phyloP scores from a whole-genome alignment of 2,113 vertebrate genomes.

The Caracal caracal region DNA sequence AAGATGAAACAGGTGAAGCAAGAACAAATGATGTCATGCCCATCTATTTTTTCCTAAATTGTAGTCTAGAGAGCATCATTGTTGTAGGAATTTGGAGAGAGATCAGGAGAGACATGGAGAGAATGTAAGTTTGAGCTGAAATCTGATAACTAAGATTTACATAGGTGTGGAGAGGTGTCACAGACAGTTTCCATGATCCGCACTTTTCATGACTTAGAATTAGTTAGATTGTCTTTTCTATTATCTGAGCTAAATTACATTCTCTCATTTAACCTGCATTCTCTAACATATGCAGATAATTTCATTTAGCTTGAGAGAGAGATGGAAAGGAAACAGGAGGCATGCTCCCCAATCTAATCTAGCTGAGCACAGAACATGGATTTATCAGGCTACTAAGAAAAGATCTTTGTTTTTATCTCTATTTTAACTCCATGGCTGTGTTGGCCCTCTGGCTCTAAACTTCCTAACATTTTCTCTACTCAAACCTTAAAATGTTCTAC shows the following conservation, averaged over 20 bases:
- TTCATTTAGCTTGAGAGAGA: neutral
- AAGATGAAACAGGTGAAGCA: neutral
- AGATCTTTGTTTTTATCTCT: neutral
- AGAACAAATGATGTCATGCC: neutral
- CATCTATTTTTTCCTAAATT: neutral
- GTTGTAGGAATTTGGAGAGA: neutral
- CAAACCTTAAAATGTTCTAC: neutral
- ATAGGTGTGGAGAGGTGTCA: neutral
- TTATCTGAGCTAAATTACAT: neutral
- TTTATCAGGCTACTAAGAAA: neutral
- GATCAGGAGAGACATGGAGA: neutral
- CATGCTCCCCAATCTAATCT: neutral
- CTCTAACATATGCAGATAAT: neutral
- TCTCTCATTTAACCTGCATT: neutral
- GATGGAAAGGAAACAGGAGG: neutral
- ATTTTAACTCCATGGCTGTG: neutral
- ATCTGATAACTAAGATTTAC: slow-evolving; percentile 4
- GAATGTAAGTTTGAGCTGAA: neutral
- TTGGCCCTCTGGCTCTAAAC: neutral
- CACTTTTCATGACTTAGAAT: slow-evolving; percentile 4
- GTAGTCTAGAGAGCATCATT: neutral
- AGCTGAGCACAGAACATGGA: neutral
- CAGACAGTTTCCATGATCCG: neutral
- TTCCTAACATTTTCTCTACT: neutral
- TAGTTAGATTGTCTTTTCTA: slow-evolving; percentile 17